These are phyloP conservation scores for Berghia stephanieae DNA, from an alignment of 1,140 invertebrate genomes.

Conservation along the genomic window DNA sequence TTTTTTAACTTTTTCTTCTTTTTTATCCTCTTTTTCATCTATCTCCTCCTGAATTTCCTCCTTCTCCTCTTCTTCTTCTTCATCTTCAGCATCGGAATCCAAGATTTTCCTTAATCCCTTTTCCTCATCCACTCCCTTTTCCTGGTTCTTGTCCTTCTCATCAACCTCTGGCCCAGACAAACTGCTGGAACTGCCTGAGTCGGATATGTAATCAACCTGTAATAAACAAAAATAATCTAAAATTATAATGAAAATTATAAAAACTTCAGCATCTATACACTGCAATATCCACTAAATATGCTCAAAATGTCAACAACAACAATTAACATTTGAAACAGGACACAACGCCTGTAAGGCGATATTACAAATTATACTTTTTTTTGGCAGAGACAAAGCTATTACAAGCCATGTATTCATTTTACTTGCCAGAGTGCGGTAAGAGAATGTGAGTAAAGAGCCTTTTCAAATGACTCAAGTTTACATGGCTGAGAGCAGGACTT, in stretches of 20 bases:
- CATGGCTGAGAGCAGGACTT: no score
- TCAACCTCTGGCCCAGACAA: conserved; percentile 42
- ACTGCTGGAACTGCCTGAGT: conserved; percentile 56
- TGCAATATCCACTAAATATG: neutral
- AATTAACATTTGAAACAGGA: no score
- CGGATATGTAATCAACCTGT: conserved; percentile 70
- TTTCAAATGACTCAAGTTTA: no score
- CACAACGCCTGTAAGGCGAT: no score
- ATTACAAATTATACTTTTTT: no score
- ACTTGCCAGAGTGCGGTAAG: no score
- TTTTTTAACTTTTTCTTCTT: conserved; percentile 40
- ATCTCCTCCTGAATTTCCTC: conserved; percentile 57
- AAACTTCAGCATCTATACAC: neutral
- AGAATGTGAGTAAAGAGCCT: no score
- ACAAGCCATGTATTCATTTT: no score
- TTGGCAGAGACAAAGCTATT: no score
- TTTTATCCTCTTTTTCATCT: conserved; percentile 52
- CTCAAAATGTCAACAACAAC: neutral
- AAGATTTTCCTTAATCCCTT: conserved; percentile 86
- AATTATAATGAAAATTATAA: neutral
- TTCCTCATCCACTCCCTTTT: conserved; percentile 87
- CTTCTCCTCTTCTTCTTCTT: conserved; percentile 70
- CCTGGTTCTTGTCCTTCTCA: conserved; percentile 73
- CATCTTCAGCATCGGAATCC: conserved; percentile 88
- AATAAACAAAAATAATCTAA: neutral